Percentiles rank a stretch among this genome's conserved stretches.
Evolutionary conservation across 1,140 invertebrate species (phyloP).

Genomic region (Drosophila hydei): DNA sequence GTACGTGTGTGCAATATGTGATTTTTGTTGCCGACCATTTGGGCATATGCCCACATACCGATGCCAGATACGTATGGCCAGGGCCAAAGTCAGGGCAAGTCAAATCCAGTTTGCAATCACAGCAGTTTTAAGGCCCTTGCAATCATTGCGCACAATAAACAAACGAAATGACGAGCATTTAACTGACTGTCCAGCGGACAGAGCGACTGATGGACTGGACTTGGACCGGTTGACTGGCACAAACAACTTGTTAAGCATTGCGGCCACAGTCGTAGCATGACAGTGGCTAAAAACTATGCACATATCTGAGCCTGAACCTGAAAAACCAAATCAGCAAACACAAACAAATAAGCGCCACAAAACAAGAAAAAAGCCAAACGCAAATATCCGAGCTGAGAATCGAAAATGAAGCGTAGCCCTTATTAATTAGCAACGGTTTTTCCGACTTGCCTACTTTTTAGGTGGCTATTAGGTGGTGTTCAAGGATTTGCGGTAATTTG

Average conservation of each 20-base stretch:
- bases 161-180: constrained; percentile 79
- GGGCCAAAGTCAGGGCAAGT: constrained; percentile 56
- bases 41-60: constrained; percentile 55
- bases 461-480: constrained; percentile 16
- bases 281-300: constrained; percentile 39
- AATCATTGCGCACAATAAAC: constrained; percentile 80
- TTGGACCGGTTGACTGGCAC: constrained; percentile 19
- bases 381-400: constrained; percentile 6
- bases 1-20: constrained; percentile 80
- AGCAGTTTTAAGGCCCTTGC: constrained; percentile 71
- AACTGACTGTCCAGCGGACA: constrained; percentile 65
- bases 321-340: neutral
- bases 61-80: constrained; percentile 5
- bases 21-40: constrained; percentile 81
- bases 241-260: constrained; percentile 67
- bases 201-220: constrained; percentile 4
- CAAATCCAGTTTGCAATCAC: constrained; percentile 68
- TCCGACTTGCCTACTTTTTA: neutral
- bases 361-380: neutral
- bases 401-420: constrained; percentile 54
- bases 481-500: constrained; percentile 58
- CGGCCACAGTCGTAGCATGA: constrained; percentile 40
- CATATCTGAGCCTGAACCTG: constrained; percentile 25
- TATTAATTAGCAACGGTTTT: constrained; percentile 65
- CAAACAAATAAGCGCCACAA: constrained; percentile 11